Evolutionary conservation across 2,888 invertebrate genomes (phyloP).

Genomic region (Dorcus hopei): DNA sequence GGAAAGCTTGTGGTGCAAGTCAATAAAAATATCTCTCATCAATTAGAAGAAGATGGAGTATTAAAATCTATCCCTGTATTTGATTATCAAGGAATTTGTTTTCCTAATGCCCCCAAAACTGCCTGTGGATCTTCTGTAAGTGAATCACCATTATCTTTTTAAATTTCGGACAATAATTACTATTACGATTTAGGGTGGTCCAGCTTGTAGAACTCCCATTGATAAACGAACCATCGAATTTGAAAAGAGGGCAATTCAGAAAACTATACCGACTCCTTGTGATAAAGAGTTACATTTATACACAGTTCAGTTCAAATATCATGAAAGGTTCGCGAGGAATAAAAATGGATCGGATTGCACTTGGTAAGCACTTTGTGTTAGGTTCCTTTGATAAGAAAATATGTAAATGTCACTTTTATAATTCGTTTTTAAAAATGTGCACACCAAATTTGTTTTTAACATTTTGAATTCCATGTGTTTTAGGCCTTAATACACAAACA

Average conservation of each 20-base stretch:
- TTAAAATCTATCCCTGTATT: slow-evolving; percentile 72
- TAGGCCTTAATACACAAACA: no score
- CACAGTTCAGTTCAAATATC: slow-evolving; percentile 28
- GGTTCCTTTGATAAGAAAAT: no score
- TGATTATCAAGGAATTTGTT: slow-evolving; percentile 89
- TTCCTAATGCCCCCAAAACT: slow-evolving; percentile 54
- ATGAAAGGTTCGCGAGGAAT: slow-evolving; percentile 1
- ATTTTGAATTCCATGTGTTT: no score
- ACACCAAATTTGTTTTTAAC: no score
- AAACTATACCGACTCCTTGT: slow-evolving; percentile 81
- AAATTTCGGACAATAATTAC: no score
- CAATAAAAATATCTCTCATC: slow-evolving; percentile 10
- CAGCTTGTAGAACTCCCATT: slow-evolving; percentile 12
- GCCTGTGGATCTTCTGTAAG: slow-evolving; percentile 40
- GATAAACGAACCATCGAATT: slow-evolving; percentile 23
- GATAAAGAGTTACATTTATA: slow-evolving; percentile 63
- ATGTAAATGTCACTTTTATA: no score
- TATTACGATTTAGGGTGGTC: slow-evolving; percentile 24
- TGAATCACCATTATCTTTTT: slow-evolving; percentile 17
- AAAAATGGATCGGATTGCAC: slow-evolving; percentile 9
- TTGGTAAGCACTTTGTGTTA: slow-evolving; percentile 13
- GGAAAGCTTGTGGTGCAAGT: slow-evolving; percentile 24
- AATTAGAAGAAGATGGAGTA: slow-evolving; percentile 54
- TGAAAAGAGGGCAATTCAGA: slow-evolving; percentile 28
- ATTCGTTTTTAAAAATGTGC: no score